Base-by-base conservation (phyloP, 2,113 vertebrate genomes). In the Carassius auratus region DNA sequence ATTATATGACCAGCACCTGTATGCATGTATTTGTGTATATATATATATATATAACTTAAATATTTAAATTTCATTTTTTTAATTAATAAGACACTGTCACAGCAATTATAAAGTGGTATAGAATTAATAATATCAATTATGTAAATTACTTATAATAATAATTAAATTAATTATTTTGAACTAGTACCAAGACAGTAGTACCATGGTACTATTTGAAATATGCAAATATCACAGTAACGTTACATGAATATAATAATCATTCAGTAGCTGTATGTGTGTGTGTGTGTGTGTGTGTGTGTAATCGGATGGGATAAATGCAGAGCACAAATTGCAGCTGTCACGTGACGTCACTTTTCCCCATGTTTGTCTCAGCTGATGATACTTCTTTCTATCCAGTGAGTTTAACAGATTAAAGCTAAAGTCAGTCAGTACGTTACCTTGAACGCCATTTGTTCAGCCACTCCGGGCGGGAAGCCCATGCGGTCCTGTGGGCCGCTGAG, bases 401-500 rank as follows among this genome's bases (percentile, higher is more conserved):
- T 59, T 77, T 77, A 77, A 3, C 7, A 5, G 26, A 42, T 62
- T 33, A 62, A 79, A 61, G 61, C 55, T 42, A 79, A 23, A 77
- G 57, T 62, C 76, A 14, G 0, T n/a, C 5, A 2, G 86, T 92
- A 99, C 98, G 97, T 97, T 94, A 99, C 98, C 97, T 97, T 94
- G 21, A 96, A 90, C n/a, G 95, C 92, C 92, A 97, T 95, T 86
- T 93, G 93, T 92, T 95, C 95, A 3, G 96, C 96, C 4, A 93
- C 94, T 73, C 96, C 96, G 0, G 96, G 95, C 0, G 97, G 98
- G 88, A 99, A 99, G 33, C 98, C 98, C 94, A 99, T 94, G 15
- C 95, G 96, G 76, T 98, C 98, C 0, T 89, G 86, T 1, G 96
- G 96, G 81, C 92, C 88, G 52, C 93, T 90, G 21, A 99, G 92